Conservation (phyloP, 1,140 invertebrate species). For the Sycophila sp. region DNA sequence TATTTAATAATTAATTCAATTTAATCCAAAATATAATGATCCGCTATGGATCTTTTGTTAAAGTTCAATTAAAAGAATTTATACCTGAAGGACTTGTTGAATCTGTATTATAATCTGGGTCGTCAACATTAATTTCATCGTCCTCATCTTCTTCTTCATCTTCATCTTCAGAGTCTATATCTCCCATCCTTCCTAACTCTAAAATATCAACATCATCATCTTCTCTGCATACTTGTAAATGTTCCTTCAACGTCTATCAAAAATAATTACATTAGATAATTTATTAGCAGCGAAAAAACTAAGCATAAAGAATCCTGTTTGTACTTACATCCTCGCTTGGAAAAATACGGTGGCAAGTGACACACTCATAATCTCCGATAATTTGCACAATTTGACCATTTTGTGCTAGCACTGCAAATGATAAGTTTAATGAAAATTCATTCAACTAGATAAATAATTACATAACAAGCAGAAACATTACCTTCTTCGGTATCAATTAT, state of each 20-base stretch:
- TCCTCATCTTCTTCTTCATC: conserved; percentile 54
- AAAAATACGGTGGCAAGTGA: conserved; percentile 60
- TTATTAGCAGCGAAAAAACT: neutral
- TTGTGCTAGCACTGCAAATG: conserved; percentile 49
- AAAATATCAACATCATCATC: conserved; percentile 56
- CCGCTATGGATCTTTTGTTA: neutral
- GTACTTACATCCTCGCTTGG: conserved; percentile 55
- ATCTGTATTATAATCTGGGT: conserved; percentile 48
- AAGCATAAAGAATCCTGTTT: neutral
- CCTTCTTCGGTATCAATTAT: conserved; percentile 25
- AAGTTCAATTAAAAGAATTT: neutral
- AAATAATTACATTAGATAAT: neutral
- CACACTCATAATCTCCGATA: conserved; percentile 59
- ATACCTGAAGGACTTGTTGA: conserved; percentile 45
- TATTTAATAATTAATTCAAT: too few species aligned
- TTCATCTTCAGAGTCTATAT: conserved; percentile 55
- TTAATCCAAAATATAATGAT: too few species aligned
- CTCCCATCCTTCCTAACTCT: conserved; percentile 52
- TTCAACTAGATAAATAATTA: neutral
- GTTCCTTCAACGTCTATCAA: conserved; percentile 57
- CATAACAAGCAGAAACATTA: neutral
- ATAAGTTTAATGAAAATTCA: conserved; percentile 4
- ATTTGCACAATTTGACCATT: conserved; percentile 54
- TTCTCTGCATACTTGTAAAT: conserved; percentile 61
- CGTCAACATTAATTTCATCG: conserved; percentile 46